phyloP scores from a whole-genome alignment of 2,797 vertebrate species.

The Acipenser oxyrinchus region DNA sequence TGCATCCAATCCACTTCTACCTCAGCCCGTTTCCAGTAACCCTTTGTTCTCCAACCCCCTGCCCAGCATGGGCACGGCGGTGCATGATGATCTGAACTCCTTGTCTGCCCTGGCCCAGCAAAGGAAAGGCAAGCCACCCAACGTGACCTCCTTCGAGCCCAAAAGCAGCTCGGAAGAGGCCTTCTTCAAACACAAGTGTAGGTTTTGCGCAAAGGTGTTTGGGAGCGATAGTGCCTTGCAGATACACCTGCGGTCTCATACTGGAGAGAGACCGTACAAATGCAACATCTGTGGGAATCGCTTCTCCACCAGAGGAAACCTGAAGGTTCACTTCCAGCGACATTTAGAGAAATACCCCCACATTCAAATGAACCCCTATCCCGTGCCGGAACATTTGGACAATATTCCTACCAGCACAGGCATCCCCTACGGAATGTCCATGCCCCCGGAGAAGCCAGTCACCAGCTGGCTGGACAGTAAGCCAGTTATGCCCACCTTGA shows the following conservation, averaged over 20 bases:
- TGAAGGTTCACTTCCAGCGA: constrained; percentile 97
- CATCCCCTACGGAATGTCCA: constrained; percentile 97
- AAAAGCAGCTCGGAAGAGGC: constrained; percentile 89
- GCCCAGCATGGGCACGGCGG: constrained; percentile 80
- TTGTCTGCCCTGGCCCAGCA: constrained; percentile 88
- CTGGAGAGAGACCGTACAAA: constrained; percentile 95
- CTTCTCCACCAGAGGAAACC: constrained; percentile 96
- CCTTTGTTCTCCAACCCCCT: constrained; percentile 85
- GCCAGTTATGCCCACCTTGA: constrained; percentile 85
- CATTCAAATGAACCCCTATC: constrained; percentile 97
- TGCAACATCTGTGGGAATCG: constrained; percentile 98
- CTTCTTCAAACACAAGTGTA: constrained; percentile 99
- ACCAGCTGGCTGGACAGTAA: constrained; percentile 98
- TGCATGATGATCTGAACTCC: constrained; percentile 85
- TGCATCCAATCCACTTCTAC: constrained; percentile 95
- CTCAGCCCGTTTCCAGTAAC: constrained; percentile 88
- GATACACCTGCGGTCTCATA: constrained; percentile 97
- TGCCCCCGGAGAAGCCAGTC: constrained; percentile 94
- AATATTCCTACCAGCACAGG: constrained; percentile 95
- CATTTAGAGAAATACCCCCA: constrained; percentile 98
- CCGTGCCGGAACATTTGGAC: constrained; percentile 96
- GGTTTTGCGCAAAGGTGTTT: constrained; percentile 98
- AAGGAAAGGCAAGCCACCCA: constrained; percentile 92
- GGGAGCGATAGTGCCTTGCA: constrained; percentile 99
- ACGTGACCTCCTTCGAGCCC: constrained; percentile 82